Conservation (phyloP, 2,797 vertebrate genomes). For the Craterocephalus amniculus region DNA sequence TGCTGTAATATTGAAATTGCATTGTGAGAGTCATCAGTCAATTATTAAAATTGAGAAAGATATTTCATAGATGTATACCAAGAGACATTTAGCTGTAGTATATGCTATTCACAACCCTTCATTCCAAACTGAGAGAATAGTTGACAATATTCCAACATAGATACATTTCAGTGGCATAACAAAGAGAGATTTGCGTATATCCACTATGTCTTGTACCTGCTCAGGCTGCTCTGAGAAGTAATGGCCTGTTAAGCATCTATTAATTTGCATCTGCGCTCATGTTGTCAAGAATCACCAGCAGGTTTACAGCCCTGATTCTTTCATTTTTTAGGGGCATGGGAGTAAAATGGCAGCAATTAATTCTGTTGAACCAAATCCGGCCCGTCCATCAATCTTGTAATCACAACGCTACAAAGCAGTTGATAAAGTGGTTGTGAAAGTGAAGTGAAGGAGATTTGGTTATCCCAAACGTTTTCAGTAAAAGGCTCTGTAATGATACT, state of each 20-base stretch:
- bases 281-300: slow-evolving; percentile 90
- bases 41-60: slow-evolving; percentile 53
- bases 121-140: slow-evolving; percentile 24
- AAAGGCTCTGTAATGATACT: background rate
- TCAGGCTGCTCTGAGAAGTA: slow-evolving; percentile 79
- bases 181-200: slow-evolving; percentile 69
- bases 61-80: slow-evolving; percentile 1
- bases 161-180: slow-evolving; percentile 14
- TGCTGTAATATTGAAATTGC: background rate
- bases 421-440: slow-evolving; percentile 83
- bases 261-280: slow-evolving; percentile 88
- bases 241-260: slow-evolving; percentile 87
- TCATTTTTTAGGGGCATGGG: slow-evolving; percentile 78
- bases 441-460: slow-evolving; percentile 86
- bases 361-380: slow-evolving; percentile 91
- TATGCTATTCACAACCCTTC: slow-evolving; percentile 14
- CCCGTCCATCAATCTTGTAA: slow-evolving; percentile 93
- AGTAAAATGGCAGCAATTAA: slow-evolving; percentile 89
- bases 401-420: slow-evolving; percentile 90
- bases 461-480: slow-evolving; percentile 44
- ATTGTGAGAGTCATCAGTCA: slow-evolving; percentile 65
- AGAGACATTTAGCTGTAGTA: slow-evolving; percentile 11
- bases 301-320: slow-evolving; percentile 90
- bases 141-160: background rate
- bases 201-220: slow-evolving; percentile 26